phyloP scores from a whole-genome alignment of 2,888 invertebrate genomes.

The Ormia ochracea region DNA sequence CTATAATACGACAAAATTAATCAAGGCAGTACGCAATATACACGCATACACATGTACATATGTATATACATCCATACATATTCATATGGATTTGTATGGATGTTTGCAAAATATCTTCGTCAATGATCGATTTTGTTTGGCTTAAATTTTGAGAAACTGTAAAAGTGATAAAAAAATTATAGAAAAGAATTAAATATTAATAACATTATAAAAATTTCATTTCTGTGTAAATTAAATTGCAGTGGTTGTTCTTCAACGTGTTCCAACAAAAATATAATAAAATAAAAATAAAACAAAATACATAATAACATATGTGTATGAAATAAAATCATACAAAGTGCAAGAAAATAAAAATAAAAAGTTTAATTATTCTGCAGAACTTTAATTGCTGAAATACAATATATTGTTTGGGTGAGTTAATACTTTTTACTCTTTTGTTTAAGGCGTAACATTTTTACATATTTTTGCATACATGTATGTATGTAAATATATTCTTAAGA shows the following conservation, averaged over 20 bases:
- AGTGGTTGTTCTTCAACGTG: background rate
- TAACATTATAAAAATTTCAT: conserved; percentile 28
- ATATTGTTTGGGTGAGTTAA: conserved; percentile 15
- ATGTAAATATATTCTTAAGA: too few relatives aligned
- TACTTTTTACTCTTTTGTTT: too few relatives aligned
- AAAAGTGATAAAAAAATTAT: conserved; percentile 14
- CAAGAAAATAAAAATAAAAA: conserved; percentile 1
- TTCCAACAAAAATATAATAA: background rate
- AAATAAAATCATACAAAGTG: background rate
- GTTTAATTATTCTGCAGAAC: background rate
- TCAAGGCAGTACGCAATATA: background rate
- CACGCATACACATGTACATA: too few relatives aligned
- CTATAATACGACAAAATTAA: background rate
- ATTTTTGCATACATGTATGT: too few relatives aligned
- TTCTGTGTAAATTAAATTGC: conserved; percentile 10
- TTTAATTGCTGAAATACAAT: background rate
- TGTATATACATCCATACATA: too few relatives aligned
- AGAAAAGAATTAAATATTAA: conserved; percentile 34
- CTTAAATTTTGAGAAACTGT: background rate
- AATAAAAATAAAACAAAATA: background rate
- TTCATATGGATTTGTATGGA: too few relatives aligned
- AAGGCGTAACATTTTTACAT: too few relatives aligned
- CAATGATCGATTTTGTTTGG: background rate
- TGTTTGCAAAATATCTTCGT: background rate
- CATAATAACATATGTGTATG: too few relatives aligned